A percentile compares a stretch with the other conserved stretches of the same genome.
Conservation (phyloP, 2,113 vertebrate species). For the Oryzias melastigma region DNA sequence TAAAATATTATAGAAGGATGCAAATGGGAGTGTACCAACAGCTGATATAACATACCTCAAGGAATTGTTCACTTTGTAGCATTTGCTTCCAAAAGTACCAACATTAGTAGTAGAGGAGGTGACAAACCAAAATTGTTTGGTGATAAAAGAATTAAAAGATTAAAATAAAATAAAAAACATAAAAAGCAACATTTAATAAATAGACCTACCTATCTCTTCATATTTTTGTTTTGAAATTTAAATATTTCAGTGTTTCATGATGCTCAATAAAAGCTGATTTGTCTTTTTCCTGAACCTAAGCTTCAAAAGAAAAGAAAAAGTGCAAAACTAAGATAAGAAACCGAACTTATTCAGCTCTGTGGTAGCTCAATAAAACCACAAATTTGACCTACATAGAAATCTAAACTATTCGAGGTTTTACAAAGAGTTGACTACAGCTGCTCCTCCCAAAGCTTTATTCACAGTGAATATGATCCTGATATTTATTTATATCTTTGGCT, state of each 20-base stretch:
- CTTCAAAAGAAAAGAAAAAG: constrained; percentile 12
- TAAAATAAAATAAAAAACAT: too few relatives aligned
- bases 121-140: too few relatives aligned
- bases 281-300: constrained; percentile 54
- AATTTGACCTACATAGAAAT: too few relatives aligned
- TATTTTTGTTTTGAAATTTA: too few relatives aligned
- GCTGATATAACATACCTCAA: too few relatives aligned
- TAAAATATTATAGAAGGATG: constrained; percentile 40
- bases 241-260: not conserved
- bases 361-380: not conserved
- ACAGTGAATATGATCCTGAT: constrained; percentile 4
- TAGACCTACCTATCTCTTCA: too few relatives aligned
- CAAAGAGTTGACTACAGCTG: constrained; percentile 24
- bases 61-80: too few relatives aligned
- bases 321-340: constrained; percentile 37
- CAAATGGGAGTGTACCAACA: not conserved
- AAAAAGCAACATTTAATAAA: too few relatives aligned
- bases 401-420: not conserved
- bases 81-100: too few relatives aligned
- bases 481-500: not conserved
- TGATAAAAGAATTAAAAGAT: too few relatives aligned
- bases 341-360: constrained; percentile 24
- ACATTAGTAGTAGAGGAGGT: too few relatives aligned
- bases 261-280: constrained; percentile 52
- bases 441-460: constrained; percentile 15